A percentile compares a stretch with the other conserved stretches of the same genome.
phyloP scores from a whole-genome alignment of 1,140 invertebrate genomes.

The Pogonomyrmex barbatus region DNA sequence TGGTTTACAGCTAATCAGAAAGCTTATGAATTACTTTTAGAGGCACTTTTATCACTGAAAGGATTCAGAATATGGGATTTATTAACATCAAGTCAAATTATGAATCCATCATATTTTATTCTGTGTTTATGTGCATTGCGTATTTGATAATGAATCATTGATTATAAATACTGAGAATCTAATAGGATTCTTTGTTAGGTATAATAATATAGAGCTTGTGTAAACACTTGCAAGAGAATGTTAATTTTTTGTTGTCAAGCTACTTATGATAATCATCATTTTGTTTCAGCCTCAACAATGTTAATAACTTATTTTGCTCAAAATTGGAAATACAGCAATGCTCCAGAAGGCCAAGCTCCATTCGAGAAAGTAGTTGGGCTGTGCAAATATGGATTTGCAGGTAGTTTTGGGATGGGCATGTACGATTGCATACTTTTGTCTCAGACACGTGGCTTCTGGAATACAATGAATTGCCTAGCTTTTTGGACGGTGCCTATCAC shows the following conservation, averaged over 20 bases:
- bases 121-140: background rate
- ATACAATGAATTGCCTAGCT: conserved; percentile 84
- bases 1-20: too few species aligned
- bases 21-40: too few species aligned
- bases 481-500: conserved; percentile 88
- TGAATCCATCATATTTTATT: background rate
- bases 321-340: conserved; percentile 87
- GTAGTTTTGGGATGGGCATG: conserved; percentile 81
- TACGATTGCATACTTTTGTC: conserved; percentile 88
- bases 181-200: background rate
- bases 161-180: background rate
- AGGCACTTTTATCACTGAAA: too few species aligned
- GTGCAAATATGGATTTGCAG: conserved; percentile 86
- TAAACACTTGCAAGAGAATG: background rate
- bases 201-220: background rate
- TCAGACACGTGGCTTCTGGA: conserved; percentile 86
- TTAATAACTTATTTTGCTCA: background rate
- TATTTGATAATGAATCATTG: background rate
- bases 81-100: background rate
- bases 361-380: conserved; percentile 88
- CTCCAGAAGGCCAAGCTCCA: conserved; percentile 90
- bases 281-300: conserved; percentile 36
- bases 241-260: background rate
- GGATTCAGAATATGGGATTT: too few species aligned
- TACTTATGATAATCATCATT: background rate